Evolutionary conservation across 2,113 vertebrate genomes (phyloP).

Genomic region (Plectropomus leopardus): DNA sequence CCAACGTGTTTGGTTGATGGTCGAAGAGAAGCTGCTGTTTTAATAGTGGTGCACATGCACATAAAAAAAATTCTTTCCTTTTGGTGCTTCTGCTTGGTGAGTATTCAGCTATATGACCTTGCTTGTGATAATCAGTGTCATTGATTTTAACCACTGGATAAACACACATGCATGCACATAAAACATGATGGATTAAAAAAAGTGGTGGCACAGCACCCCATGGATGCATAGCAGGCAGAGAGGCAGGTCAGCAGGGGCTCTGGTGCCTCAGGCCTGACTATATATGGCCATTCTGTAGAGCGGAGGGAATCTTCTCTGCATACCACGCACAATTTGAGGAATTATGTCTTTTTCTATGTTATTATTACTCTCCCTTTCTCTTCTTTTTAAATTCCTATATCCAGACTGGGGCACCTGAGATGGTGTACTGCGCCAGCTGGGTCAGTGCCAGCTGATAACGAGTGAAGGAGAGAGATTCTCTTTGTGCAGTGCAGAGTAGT

Average conservation of each 20-base stretch:
- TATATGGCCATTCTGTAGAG: slow-evolving; percentile 60
- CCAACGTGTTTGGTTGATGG: too few species aligned
- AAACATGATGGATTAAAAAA: slow-evolving; percentile 26
- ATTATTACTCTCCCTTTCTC: slow-evolving; percentile 18
- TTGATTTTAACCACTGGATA: background rate
- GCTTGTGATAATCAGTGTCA: background rate
- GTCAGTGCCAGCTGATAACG: slow-evolving; percentile 60
- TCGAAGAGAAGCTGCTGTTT: too few species aligned
- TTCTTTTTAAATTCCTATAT: slow-evolving; percentile 29
- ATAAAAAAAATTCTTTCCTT: background rate
- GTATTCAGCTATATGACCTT: background rate
- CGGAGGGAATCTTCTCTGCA: slow-evolving; percentile 41
- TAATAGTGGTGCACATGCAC: background rate
- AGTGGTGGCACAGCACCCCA: slow-evolving; percentile 8
- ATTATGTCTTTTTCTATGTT: slow-evolving; percentile 38
- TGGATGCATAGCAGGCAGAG: slow-evolving; percentile 40
- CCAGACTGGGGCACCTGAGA: slow-evolving; percentile 40
- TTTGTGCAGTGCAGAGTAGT: background rate
- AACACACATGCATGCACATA: background rate
- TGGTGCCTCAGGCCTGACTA: slow-evolving; percentile 49
- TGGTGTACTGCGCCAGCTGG: slow-evolving; percentile 41
- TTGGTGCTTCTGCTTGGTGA: background rate
- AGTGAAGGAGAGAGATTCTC: slow-evolving; percentile 8
- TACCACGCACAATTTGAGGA: slow-evolving; percentile 53
- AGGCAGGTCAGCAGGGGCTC: slow-evolving; percentile 35